Conservation (phyloP, 2,797 vertebrate genomes). For the Leptodactylus fallax region DNA sequence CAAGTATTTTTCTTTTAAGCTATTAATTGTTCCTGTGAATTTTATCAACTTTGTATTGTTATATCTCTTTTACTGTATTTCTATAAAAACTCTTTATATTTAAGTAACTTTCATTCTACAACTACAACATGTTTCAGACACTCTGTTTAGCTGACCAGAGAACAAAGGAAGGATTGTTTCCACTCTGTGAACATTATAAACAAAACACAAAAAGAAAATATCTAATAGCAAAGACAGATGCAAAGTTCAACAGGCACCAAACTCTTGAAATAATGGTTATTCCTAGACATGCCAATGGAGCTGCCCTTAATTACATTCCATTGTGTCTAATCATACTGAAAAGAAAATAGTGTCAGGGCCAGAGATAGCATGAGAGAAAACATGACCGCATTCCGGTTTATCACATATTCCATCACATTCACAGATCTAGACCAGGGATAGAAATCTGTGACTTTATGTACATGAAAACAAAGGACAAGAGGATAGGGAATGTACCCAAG, state of each 20-base stretch:
- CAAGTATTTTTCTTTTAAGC: not conserved
- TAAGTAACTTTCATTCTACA: not conserved
- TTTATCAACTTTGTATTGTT: not conserved
- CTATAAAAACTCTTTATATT: not conserved
- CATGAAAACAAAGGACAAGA: conserved; percentile 36
- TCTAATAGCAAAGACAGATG: conserved; percentile 48
- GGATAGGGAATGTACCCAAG: conserved; percentile 37
- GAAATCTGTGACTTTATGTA: conserved; percentile 31
- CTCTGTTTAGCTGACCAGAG: conserved; percentile 10
- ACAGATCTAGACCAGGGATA: conserved; percentile 29
- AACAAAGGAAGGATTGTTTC: conserved; percentile 58
- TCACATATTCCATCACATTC: conserved; percentile 55
- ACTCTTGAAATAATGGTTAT: conserved; percentile 52
- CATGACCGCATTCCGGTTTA: conserved; percentile 54
- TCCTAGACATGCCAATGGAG: conserved; percentile 46
- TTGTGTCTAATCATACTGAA: conserved; percentile 50
- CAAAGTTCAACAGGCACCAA: conserved; percentile 46
- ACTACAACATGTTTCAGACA: conserved; percentile 21
- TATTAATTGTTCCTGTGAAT: not conserved
- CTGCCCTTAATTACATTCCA: conserved; percentile 58
- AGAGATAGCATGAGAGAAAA: conserved; percentile 60
- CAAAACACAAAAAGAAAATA: conserved; percentile 53
- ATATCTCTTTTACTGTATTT: not conserved
- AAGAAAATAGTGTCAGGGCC: conserved; percentile 59
- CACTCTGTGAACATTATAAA: conserved; percentile 48